Evolutionary conservation across 2,113 vertebrate species (phyloP).

Genomic region (Dromas ardeola): DNA sequence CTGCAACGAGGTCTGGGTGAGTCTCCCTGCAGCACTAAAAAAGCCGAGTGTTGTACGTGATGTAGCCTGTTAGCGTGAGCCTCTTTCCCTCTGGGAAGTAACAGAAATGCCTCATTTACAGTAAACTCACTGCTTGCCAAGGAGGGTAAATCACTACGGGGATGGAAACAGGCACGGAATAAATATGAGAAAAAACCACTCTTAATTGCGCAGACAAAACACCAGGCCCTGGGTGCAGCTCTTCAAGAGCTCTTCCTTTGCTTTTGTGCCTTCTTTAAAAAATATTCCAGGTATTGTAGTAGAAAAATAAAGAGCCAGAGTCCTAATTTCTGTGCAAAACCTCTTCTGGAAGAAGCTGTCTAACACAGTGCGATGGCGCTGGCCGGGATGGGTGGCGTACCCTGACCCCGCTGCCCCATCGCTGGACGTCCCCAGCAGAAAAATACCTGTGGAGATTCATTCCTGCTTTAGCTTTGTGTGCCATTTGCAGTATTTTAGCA

Average conservation of each 20-base stretch:
- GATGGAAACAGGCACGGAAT: not conserved
- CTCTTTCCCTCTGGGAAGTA: not conserved
- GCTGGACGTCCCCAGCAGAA: not conserved
- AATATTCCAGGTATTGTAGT: not conserved
- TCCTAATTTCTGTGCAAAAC: not conserved
- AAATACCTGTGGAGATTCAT: not conserved
- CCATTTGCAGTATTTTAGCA: not conserved
- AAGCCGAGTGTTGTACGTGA: not conserved
- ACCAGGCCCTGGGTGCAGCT: not conserved
- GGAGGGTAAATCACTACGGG: not conserved
- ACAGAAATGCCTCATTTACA: not conserved
- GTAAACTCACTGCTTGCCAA: not conserved
- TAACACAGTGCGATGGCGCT: not conserved
- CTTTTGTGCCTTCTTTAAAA: not conserved
- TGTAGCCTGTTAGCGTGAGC: not conserved
- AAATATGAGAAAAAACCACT: not conserved
- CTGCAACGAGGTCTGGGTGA: accelerated
- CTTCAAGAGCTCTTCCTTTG: not conserved
- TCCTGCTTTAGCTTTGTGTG: not conserved
- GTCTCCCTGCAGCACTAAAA: not conserved
- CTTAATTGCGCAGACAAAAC: not conserved
- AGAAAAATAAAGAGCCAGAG: not conserved
- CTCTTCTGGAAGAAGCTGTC: not conserved
- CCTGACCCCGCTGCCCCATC: accelerated
- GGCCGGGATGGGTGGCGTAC: not conserved